Conservation (phyloP, 2,888 invertebrate species). For the Anticlea derivata region DNA sequence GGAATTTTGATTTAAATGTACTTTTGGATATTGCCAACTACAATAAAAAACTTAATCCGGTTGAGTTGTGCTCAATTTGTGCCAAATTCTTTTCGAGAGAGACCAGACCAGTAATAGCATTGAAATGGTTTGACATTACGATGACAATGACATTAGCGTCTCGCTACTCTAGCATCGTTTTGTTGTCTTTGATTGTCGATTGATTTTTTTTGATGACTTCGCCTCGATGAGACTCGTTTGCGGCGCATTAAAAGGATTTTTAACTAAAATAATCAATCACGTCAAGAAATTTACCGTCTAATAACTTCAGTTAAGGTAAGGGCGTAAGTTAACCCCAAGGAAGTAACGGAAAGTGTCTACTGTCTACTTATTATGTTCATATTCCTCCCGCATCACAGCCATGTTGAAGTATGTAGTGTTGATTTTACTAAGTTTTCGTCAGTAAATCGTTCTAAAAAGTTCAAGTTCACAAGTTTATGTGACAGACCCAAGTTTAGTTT, state of each 20-base stretch:
- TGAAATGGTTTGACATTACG: not conserved
- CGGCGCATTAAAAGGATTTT: conserved; percentile 73
- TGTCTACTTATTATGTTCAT: conserved; percentile 82
- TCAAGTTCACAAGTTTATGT: conserved; percentile 81
- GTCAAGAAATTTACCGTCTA: conserved; percentile 77
- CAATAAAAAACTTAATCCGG: no score
- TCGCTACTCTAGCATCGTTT: not conserved
- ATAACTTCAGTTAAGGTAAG: conserved; percentile 81
- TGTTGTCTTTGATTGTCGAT: conserved; percentile 47
- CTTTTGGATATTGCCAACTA: no score
- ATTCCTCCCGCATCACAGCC: conserved; percentile 82
- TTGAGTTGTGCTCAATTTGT: no score
- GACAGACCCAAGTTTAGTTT: conserved; percentile 81
- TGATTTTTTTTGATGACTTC: conserved; percentile 53
- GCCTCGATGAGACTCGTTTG: conserved; percentile 69
- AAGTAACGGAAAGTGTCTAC: conserved; percentile 81
- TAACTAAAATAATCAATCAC: conserved; percentile 61
- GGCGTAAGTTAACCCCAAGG: conserved; percentile 80
- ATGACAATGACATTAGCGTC: conserved; percentile 6
- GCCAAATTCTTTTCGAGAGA: no score
- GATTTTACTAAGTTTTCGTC: conserved; percentile 80
- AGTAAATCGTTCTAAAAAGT: conserved; percentile 75
- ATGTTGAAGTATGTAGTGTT: conserved; percentile 81
- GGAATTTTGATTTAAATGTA: no score
- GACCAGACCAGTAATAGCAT: no score